A percentile compares a stretch with the other conserved stretches of the same genome.
Conservation (phyloP, 1,140 invertebrate genomes). For the Musca vetustissima region DNA sequence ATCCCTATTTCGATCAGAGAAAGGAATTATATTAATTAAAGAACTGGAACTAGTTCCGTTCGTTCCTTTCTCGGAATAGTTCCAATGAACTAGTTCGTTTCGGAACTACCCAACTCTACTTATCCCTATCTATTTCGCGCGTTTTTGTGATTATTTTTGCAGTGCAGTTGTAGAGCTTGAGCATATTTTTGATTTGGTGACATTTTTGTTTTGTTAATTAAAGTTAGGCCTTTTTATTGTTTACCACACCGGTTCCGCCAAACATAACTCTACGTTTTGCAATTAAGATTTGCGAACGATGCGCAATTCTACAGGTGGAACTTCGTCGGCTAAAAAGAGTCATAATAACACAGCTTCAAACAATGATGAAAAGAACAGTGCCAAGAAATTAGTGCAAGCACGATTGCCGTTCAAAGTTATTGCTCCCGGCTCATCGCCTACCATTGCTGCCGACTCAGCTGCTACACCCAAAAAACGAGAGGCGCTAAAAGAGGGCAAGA, state of each 20-base stretch:
- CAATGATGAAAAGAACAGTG: conserved; percentile 31
- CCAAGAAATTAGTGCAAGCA: conserved; percentile 54
- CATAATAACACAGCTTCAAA: too few species aligned
- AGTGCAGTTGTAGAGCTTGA: conserved; percentile 2
- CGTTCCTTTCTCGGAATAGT: too few species aligned
- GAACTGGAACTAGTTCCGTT: too few species aligned
- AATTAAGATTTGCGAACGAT: conserved; percentile 16
- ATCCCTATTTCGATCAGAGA: too few species aligned
- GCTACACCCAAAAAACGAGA: neutral
- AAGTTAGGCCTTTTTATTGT: neutral
- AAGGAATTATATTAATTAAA: too few species aligned
- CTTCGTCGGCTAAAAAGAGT: neutral
- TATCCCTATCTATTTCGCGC: conserved; percentile 10
- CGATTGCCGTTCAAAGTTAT: conserved; percentile 53
- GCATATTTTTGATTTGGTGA: neutral
- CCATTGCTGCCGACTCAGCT: neutral
- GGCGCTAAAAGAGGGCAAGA: neutral
- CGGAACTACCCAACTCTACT: too few species aligned
- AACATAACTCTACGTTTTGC: neutral
- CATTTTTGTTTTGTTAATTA: conserved; percentile 1
- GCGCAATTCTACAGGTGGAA: conserved; percentile 15
- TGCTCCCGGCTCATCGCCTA: conserved; percentile 29
- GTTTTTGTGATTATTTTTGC: conserved; percentile 19
- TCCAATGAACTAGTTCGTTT: too few species aligned
- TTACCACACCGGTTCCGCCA: neutral